Evolutionary conservation across 2,888 invertebrate genomes (phyloP), one percentile per base, ranked within the genome.

Genomic region (Trichogramma evanescens): DNA sequence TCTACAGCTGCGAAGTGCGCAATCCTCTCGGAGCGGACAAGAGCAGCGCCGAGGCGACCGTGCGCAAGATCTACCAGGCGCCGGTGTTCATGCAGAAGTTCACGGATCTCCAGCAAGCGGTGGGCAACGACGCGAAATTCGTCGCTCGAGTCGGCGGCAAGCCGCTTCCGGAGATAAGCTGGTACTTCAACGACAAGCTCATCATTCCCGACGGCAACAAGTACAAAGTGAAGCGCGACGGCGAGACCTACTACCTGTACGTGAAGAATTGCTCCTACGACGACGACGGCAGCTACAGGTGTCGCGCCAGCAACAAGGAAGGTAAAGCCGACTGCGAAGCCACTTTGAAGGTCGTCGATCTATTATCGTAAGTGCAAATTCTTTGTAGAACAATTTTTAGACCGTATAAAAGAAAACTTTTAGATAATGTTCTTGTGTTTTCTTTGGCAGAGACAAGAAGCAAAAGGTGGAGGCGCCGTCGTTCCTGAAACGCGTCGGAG

Each of bases 401-500:
- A 26, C 26, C 3, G 26, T 26, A 3, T 26, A 2, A 26, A 1
- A 26, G 26, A 26, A 26, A 26, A 26, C 2, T 26, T 8, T 46
- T 44, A 1, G 13, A 26, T 26, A 26, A 26, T 26, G 1, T 26
- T 26, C 6, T 49, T 46, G 26, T 39, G 2, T 49, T 56, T 6
- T 2, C 13, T 64, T 63, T 73, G 75, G 4, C 71, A 92, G 91
- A 55, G 88, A 86, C 67, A 84, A 85, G 69, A 84, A 83, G 67
- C 85, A 88, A 69, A 89, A 87, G 70, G 84, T 88, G 48, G 94
- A 95, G 76, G 86, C 93, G 0, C 93, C 95, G 4, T 84, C 87
- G 52, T 95, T 95, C 83, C 80, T 95, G 70, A 95, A 95, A 81
- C 89, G 87, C 72, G 89, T 94, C 70, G 93, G 92, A 0, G 93